These are phyloP conservation scores for Ganaspis brasiliensis DNA, from an alignment of 2,888 invertebrate genomes.

Conservation along the genomic window DNA sequence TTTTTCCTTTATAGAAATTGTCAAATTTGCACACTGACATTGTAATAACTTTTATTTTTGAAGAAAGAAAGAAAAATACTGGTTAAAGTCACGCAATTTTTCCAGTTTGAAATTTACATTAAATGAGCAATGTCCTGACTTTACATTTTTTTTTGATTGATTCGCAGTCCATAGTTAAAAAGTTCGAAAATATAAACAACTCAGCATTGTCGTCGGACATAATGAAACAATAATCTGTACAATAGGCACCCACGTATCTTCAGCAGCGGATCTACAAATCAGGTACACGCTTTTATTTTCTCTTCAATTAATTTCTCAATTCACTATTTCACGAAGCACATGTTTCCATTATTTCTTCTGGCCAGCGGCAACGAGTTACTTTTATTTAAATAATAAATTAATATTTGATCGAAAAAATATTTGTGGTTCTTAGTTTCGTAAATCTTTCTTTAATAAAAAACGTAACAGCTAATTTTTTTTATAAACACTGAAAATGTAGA, in stretches of 20 bases:
- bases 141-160: conserved; percentile 34
- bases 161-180: conserved; percentile 13
- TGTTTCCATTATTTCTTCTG: conserved; percentile 39
- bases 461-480: conserved; percentile 74
- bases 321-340: conserved; percentile 47
- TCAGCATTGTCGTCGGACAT: too few species aligned
- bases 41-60: conserved; percentile 7
- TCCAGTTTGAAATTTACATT: background rate
- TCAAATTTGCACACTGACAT: conserved; percentile 17
- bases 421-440: conserved; percentile 69
- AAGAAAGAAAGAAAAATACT: background rate
- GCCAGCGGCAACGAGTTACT: conserved; percentile 56
- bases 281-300: conserved; percentile 73
- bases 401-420: conserved; percentile 71
- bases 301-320: conserved; percentile 49
- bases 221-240: conserved; percentile 55
- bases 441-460: conserved; percentile 75
- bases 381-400: conserved; percentile 67
- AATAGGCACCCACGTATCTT: conserved; percentile 66
- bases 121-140: background rate
- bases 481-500: conserved; percentile 78
- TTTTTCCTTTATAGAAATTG: conserved; percentile 28
- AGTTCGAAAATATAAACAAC: conserved; percentile 9
- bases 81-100: background rate
- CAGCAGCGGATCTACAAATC: conserved; percentile 72